Evolutionary conservation across 2,888 invertebrate species (phyloP).

Genomic region (Lepeophtheirus nordmannii): DNA sequence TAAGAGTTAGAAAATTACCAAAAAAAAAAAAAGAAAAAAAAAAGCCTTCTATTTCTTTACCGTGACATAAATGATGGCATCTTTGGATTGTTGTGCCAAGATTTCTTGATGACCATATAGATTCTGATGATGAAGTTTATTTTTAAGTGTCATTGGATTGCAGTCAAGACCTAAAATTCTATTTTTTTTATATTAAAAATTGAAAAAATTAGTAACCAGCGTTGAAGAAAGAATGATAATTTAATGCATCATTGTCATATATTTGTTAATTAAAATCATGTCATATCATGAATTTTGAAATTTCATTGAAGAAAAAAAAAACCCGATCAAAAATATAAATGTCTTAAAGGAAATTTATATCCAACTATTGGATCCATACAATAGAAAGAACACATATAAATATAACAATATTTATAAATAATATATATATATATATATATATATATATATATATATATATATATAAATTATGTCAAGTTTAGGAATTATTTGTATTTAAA

Average conservation of each 20-base stretch:
- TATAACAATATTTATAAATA: too few species aligned
- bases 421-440: too few species aligned
- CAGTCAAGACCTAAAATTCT: slow-evolving; percentile 15
- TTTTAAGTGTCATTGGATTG: slow-evolving; percentile 7
- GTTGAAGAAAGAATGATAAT: not conserved
- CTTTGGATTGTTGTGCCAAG: slow-evolving; percentile 31
- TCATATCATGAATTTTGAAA: not conserved
- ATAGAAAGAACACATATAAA: too few species aligned
- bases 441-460: too few species aligned
- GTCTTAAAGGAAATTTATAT: too few species aligned
- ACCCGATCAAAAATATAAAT: too few species aligned
- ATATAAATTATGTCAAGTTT: too few species aligned
- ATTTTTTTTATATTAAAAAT: not conserved
- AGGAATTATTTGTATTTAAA: too few species aligned
- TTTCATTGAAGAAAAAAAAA: too few species aligned
- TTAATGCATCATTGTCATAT: not conserved
- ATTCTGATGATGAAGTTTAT: slow-evolving; percentile 17
- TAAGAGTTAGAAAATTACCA: too few species aligned
- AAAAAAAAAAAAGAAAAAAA: too few species aligned
- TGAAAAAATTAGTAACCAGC: not conserved
- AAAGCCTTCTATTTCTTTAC: slow-evolving; percentile 26
- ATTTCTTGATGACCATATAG: slow-evolving; percentile 24
- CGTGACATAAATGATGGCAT: slow-evolving; percentile 33
- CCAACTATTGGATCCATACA: too few species aligned
- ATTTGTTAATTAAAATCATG: not conserved